Evolutionary conservation across 2,113 vertebrate species (phyloP), one percentile per base, ranked within the genome.

Genomic region (Ophthalmotilapia sp.): DNA sequence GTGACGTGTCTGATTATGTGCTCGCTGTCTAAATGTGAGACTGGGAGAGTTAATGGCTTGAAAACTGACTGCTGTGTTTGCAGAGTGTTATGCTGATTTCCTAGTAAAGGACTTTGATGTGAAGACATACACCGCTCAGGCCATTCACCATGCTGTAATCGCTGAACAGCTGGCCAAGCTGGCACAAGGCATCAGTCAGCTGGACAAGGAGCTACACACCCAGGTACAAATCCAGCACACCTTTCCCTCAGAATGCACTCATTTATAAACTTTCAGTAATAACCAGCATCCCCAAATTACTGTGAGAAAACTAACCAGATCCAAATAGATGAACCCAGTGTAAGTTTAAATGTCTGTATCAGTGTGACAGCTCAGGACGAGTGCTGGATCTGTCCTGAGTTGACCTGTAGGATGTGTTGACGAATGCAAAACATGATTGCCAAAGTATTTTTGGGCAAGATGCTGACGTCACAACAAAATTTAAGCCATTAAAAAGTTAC

Each of bases 151-250:
- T 94, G 98, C 98, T 85, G 94, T 99, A 82, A 98, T 99, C 82
- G 97, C 98, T 17, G 98, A 99, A 90, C 98, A 99, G 15, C 96
- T 99, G 86, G 98, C 98, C 86, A 97, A 97, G 91, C 97, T 99
- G 84, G 97, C 98, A 3, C 98, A 99, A 94, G 98, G 98, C 82
- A 99, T 99, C 94, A 98, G 98, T 94, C 99, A 99, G 90, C 90
- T 99, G 94, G 98, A 99, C 96, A 99, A 98, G 94, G 98, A 99
- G 82, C 96, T 99, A 45, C 98, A 99, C 88, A 94, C 97, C 86
- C 98, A 99, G 97, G 98, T 98, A 96, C 9, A 8, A 3, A n/a
- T 15, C n/a, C 53, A 13, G 2, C 54, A 40, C 51, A 23, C 7
- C 26, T 47, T 31, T 33, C 73, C 10, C 14, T 19, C n/a, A 68